Conservation (phyloP, 2,888 invertebrate genomes). For the Pheosia tremula region DNA sequence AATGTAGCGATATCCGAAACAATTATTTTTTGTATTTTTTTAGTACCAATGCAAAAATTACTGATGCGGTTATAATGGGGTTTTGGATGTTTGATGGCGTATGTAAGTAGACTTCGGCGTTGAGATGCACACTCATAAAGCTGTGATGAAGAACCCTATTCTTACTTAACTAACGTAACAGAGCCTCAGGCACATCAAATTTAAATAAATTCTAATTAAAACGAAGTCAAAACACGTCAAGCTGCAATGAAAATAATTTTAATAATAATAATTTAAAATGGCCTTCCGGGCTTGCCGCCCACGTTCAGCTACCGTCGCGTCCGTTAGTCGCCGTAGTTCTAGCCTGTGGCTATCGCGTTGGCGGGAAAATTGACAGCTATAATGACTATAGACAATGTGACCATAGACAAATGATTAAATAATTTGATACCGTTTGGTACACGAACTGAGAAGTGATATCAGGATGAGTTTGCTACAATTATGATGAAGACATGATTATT, state of each 20-base stretch:
- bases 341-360: constrained; percentile 4
- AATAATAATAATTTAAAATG: constrained; percentile 2
- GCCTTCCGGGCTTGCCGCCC: neutral
- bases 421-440: neutral
- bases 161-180: neutral
- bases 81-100: too few species aligned
- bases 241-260: constrained; percentile 4
- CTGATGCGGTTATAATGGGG: too few species aligned
- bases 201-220: neutral
- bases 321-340: neutral
- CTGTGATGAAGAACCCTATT: too few species aligned
- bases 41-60: too few species aligned
- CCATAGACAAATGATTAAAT: too few species aligned
- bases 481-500: too few species aligned
- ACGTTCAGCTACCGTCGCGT: neutral
- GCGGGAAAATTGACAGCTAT: constrained; percentile 5
- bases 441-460: neutral
- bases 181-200: neutral
- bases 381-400: neutral
- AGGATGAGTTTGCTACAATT: too few species aligned
- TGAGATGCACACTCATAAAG: too few species aligned
- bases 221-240: neutral
- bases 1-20: too few species aligned
- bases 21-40: too few species aligned
- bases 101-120: too few species aligned